Evolutionary conservation across 1,140 invertebrate genomes (phyloP).

Genomic region (Drosophila santomea): DNA sequence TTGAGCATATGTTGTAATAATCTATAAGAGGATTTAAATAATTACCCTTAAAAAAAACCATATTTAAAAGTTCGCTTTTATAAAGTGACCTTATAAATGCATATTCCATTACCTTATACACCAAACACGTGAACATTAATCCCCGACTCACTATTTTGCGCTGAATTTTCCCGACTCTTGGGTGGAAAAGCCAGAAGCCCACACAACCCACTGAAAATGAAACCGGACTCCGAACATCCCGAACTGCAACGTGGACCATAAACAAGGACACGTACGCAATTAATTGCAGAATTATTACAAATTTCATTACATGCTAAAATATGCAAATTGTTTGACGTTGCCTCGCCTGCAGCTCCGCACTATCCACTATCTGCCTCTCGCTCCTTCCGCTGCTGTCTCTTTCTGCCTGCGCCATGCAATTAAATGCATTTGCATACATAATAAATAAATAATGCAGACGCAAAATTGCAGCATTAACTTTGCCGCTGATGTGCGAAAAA

Average conservation of each 20-base stretch:
- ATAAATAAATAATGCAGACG: constrained; percentile 81
- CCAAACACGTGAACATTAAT: constrained; percentile 29
- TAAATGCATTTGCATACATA: constrained; percentile 82
- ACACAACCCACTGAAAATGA: constrained; percentile 33
- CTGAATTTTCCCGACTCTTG: constrained; percentile 6
- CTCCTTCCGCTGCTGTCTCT: not conserved
- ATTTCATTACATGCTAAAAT: constrained; percentile 84
- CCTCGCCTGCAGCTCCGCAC: constrained; percentile 17
- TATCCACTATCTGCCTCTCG: not conserved
- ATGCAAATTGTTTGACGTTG: constrained; percentile 78
- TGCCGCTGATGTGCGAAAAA: constrained; percentile 51
- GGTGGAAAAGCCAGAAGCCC: constrained; percentile 26
- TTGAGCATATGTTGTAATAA: no score
- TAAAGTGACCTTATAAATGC: constrained; percentile 8
- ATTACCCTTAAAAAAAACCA: not conserved
- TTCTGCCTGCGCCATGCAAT: constrained; percentile 54
- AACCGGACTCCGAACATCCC: constrained; percentile 26
- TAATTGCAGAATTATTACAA: constrained; percentile 83
- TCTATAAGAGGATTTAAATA: no score
- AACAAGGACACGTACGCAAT: constrained; percentile 82
- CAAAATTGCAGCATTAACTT: constrained; percentile 55
- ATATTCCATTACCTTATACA: constrained; percentile 5
- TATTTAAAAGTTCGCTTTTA: not conserved
- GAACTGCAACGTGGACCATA: constrained; percentile 40
- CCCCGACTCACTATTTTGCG: constrained; percentile 4